Base-by-base conservation (phyloP, 2,113 vertebrate genomes). In the Ammodytes dubius region DNA sequence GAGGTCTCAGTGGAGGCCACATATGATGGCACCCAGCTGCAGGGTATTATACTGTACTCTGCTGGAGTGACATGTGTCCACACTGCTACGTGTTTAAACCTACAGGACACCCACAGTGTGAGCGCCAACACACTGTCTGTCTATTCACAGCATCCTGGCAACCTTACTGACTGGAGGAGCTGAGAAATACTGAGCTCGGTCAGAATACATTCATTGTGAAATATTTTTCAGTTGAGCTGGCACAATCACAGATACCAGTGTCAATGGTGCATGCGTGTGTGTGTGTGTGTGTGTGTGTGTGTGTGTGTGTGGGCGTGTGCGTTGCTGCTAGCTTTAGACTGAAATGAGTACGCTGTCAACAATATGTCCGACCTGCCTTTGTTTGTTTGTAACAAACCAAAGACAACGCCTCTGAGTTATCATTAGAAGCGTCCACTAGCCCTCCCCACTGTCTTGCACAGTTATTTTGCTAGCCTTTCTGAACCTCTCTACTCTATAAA, bases 401-500 rank as follows among this genome's bases (percentile, higher is more conserved):
- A 27, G 27, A 27, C 27, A 27, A 27, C 27, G 27, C 27, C 27
- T 27, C 27, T 27, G 27, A 27, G 27, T 27, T 27, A 27, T 27
- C 27, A 27, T 27, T 27, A 2, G 27, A 27, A 27, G 27, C 27
- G 27, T 27, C 27, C 27, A 27, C 27, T 27, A 27, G 27, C 60
- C 46, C 43, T 53, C 15, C 69, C 52, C 58, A 27, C 39, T 65
- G 64, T 82, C 69, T 74, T 11, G 1, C n/a, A 7, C 1, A 0
- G 50, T 70, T 57, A 82, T 50, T 66, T 75, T 27, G 27, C 27
- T 42, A 39, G 46, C 52, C 57, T 70, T 70, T 70, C 58, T 70
- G 64, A 74, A 59, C 66, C 53, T 65, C 45, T 47, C 58, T 27
- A 27, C 27, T 17, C 17, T 27, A 58, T 50, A 39, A 52, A 56